These are phyloP conservation scores for Agonum fuliginosum DNA, from an alignment of 2,888 invertebrate species.

Conservation along the genomic window DNA sequence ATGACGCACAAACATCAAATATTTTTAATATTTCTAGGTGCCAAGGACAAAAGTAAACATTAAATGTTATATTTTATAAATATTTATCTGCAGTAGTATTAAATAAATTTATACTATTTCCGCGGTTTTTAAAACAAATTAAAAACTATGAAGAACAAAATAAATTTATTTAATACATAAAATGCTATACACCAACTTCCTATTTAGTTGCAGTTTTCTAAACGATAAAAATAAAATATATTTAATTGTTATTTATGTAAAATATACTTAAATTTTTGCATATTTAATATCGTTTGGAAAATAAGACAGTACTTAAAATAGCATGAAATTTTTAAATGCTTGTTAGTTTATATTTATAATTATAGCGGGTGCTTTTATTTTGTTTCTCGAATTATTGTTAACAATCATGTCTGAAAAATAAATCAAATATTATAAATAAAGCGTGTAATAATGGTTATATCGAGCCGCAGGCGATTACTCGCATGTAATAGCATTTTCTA, in stretches of 20 bases:
- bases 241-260: no score
- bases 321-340: slow-evolving; percentile 1
- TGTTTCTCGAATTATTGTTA: neutral
- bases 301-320: neutral
- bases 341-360: neutral
- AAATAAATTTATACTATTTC: slow-evolving; percentile 7
- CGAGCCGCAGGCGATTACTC: no score
- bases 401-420: no score
- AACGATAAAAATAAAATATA: neutral
- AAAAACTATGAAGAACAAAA: neutral
- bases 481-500: no score
- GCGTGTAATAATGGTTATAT: no score
- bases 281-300: slow-evolving; percentile 23
- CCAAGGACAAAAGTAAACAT: neutral
- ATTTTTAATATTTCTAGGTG: slow-evolving; percentile 29
- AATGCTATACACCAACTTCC: neutral
- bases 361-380: neutral
- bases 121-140: neutral
- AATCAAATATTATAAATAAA: no score
- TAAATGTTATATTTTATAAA: slow-evolving; percentile 11
- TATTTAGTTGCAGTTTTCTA: slow-evolving; percentile 20
- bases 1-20: neutral
- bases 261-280: neutral
- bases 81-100: neutral
- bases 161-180: slow-evolving; percentile 33